Conservation (phyloP, 37 sponge, comb jelly and placozoan genomes). For the Aphrocallistes beatrix region DNA sequence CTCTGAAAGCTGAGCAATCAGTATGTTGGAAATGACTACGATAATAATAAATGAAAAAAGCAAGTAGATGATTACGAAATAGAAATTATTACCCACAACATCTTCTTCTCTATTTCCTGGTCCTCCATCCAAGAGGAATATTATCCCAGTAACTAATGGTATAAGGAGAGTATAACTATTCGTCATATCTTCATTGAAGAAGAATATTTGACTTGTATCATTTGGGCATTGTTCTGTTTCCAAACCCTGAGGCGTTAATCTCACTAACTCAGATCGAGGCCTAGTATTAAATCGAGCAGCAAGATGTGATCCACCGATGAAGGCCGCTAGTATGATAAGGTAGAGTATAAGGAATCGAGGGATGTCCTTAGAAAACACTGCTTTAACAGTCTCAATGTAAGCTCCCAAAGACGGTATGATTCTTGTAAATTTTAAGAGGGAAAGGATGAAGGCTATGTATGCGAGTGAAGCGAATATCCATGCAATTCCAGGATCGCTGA, state of each 20-base stretch:
- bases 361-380: conserved; percentile 1
- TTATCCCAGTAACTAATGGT: neutral
- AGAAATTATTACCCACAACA: neutral
- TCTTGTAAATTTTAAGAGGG: neutral
- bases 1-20: neutral
- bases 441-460: neutral
- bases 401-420: neutral
- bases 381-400: neutral
- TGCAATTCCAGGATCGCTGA: neutral
- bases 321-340: neutral
- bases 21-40: neutral
- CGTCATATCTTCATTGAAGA: neutral
- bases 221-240: neutral
- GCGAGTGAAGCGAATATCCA: neutral
- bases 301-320: neutral
- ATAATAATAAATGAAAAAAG: neutral
- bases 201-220: neutral
- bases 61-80: neutral
- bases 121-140: neutral
- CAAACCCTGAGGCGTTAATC: neutral
- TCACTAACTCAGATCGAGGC: neutral
- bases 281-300: neutral
- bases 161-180: neutral
- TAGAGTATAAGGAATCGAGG: neutral
- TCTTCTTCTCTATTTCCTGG: neutral